Percentiles rank a stretch among this genome's conserved stretches.
phyloP scores from a whole-genome alignment of 2,797 vertebrate species.

The Pyrocephalus nanus region DNA sequence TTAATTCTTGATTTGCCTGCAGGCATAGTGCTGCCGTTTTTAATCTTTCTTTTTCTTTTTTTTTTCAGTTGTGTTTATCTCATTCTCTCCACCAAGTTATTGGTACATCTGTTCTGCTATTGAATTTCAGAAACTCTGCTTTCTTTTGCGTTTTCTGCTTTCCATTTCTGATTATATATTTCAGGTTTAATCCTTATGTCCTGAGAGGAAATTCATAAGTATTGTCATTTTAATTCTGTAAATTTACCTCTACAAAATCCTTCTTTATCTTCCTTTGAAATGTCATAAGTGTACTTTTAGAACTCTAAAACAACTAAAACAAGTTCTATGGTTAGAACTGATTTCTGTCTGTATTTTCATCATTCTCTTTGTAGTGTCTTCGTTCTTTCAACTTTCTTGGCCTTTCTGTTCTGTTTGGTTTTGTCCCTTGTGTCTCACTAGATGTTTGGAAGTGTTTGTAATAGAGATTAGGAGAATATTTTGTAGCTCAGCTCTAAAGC shows the following conservation, averaged over 20 bases:
- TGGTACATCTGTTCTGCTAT: neutral
- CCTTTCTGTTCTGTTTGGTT: neutral
- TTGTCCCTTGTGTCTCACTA: neutral
- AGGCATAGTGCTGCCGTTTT: neutral
- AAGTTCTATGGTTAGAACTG: neutral
- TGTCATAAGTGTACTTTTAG: neutral
- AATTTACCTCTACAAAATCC: neutral
- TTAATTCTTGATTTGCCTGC: neutral
- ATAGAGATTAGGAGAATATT: neutral
- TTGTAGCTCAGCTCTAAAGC: neutral
- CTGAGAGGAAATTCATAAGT: neutral
- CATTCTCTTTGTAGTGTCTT: neutral
- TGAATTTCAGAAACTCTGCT: neutral
- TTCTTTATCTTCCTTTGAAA: neutral
- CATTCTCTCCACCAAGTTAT: neutral
- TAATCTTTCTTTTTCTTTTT: neutral
- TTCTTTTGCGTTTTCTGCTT: neutral
- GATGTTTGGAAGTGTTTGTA: neutral
- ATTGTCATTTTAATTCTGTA: neutral
- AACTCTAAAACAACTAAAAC: neutral
- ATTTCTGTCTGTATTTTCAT: neutral
- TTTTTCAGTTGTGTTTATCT: neutral
- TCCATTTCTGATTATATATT: neutral
- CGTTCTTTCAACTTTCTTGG: neutral
- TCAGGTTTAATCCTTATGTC: neutral